Evolutionary conservation across 2,888 invertebrate genomes (phyloP).

Genomic region (Pimpla rufipes): DNA sequence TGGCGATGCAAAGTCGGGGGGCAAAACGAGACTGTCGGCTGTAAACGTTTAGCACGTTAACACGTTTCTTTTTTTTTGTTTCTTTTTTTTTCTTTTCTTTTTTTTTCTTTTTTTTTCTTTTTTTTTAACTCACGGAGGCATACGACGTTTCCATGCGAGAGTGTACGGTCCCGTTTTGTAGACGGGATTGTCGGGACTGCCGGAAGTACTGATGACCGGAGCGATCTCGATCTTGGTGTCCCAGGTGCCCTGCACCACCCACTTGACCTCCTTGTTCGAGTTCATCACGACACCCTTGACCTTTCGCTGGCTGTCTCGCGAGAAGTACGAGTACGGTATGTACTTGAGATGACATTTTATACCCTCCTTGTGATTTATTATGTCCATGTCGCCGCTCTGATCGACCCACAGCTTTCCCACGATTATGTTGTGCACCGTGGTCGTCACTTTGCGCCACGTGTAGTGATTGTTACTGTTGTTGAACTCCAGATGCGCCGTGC

Average conservation of each 20-base stretch:
- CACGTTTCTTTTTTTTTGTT: no score
- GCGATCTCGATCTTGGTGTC: conserved; percentile 98
- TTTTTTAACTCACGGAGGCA: conserved; percentile 88
- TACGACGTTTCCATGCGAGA: conserved; percentile 94
- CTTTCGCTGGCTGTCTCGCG: conserved; percentile 96
- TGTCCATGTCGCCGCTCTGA: conserved; percentile 99
- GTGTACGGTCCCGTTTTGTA: conserved; percentile 96
- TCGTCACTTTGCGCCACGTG: conserved; percentile 99
- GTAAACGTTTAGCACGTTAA: not conserved
- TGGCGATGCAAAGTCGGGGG: not conserved
- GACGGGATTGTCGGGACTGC: conserved; percentile 92
- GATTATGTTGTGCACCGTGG: conserved; percentile 99
- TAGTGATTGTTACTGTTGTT: conserved; percentile 92
- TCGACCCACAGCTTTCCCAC: conserved; percentile 99
- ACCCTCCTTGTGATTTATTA: conserved; percentile 94
- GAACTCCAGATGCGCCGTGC: conserved; percentile 91
- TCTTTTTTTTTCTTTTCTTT: conserved; percentile 4
- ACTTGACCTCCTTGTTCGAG: conserved; percentile 90
- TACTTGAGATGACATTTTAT: conserved; percentile 99
- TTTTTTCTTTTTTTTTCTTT: conserved; percentile 6
- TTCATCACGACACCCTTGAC: conserved; percentile 94
- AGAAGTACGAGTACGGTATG: conserved; percentile 99
- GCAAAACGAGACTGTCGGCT: not conserved
- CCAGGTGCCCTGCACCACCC: conserved; percentile 95
- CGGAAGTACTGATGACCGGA: conserved; percentile 91